A percentile compares a stretch with the other conserved stretches of the same genome.
Conservation (phyloP, 92 coral and sea anemone genomes). For the Micromussa lordhowensis region DNA sequence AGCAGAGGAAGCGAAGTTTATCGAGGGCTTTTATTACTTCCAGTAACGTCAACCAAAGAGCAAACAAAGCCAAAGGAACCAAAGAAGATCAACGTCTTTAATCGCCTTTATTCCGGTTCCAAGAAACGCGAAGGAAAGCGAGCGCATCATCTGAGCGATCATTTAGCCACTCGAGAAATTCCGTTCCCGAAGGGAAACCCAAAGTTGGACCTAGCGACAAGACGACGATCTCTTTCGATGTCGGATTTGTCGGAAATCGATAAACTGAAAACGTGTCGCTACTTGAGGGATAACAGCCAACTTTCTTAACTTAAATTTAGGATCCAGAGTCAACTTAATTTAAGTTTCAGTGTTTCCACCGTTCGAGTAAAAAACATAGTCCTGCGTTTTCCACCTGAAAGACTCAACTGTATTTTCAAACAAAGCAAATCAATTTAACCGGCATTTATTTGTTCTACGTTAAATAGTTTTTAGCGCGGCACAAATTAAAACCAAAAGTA, state of each 20-base stretch:
- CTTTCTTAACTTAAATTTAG: not conserved
- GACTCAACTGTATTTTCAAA: not conserved
- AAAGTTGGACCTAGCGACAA: slow-evolving; percentile 34
- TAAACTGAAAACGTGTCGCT: slow-evolving; percentile 70
- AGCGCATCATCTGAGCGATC: not conserved
- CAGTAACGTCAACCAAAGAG: slow-evolving; percentile 26
- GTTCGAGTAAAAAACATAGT: not conserved
- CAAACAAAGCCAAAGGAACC: slow-evolving; percentile 54
- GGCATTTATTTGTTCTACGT: not conserved
- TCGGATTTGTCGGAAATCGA: slow-evolving; percentile 80
- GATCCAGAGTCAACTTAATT: not conserved
- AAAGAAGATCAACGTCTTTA: slow-evolving; percentile 31
- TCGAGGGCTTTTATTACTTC: slow-evolving; percentile 28
- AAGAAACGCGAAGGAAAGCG: slow-evolving; percentile 19
- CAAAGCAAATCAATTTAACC: not conserved
- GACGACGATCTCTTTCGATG: slow-evolving; percentile 77
- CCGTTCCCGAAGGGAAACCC: not conserved
- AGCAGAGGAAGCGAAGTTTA: slow-evolving; percentile 1
- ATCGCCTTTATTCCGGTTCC: slow-evolving; percentile 25
- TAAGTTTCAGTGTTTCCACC: not conserved
- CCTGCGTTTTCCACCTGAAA: not conserved
- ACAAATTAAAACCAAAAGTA: not conserved
- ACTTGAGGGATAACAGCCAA: slow-evolving; percentile 46
- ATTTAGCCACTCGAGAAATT: not conserved
- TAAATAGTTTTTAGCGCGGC: not conserved